Evolutionary conservation across 2,888 invertebrate species (phyloP).

Genomic region (Lasioglossum marginatum): DNA sequence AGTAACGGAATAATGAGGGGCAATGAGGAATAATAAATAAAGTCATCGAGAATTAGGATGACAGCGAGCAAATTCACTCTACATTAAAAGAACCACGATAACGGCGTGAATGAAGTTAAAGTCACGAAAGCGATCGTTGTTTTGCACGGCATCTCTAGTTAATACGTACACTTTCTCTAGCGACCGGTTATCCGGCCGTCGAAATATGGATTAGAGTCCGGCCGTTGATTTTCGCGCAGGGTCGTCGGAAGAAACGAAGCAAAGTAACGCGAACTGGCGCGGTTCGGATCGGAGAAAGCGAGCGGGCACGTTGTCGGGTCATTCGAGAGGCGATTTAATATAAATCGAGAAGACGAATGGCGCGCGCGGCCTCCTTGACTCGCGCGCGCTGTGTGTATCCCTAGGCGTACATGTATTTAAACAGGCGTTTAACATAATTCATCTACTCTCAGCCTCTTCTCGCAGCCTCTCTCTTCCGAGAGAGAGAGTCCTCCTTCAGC

Average conservation of each 20-base stretch:
- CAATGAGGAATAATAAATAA: too few species aligned
- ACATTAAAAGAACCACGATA: too few species aligned
- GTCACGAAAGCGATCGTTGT: too few species aligned
- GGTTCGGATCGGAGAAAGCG: slow-evolving; percentile 33
- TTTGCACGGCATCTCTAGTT: too few species aligned
- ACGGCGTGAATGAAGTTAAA: too few species aligned
- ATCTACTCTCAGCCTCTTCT: slow-evolving; percentile 74
- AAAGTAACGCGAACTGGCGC: slow-evolving; percentile 52
- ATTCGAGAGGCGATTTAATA: slow-evolving; percentile 81
- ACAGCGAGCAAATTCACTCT: too few species aligned
- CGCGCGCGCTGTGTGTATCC: slow-evolving; percentile 76
- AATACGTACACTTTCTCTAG: too few species aligned
- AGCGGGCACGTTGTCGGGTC: slow-evolving; percentile 72
- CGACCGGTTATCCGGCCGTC: too few species aligned
- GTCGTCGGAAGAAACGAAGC: slow-evolving; percentile 37
- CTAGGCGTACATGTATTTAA: slow-evolving; percentile 83
- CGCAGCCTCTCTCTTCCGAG: slow-evolving; percentile 40
- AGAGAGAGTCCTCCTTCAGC: slow-evolving; percentile 36
- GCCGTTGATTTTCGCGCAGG: neutral
- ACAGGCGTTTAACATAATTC: slow-evolving; percentile 83
- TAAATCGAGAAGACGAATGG: slow-evolving; percentile 84
- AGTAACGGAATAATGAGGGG: too few species aligned
- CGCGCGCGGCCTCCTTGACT: slow-evolving; percentile 79
- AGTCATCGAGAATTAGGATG: too few species aligned
- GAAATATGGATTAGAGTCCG: too few species aligned